Evolutionary conservation across 2,888 invertebrate genomes (phyloP).

Genomic region (Physocephala rufipes): DNA sequence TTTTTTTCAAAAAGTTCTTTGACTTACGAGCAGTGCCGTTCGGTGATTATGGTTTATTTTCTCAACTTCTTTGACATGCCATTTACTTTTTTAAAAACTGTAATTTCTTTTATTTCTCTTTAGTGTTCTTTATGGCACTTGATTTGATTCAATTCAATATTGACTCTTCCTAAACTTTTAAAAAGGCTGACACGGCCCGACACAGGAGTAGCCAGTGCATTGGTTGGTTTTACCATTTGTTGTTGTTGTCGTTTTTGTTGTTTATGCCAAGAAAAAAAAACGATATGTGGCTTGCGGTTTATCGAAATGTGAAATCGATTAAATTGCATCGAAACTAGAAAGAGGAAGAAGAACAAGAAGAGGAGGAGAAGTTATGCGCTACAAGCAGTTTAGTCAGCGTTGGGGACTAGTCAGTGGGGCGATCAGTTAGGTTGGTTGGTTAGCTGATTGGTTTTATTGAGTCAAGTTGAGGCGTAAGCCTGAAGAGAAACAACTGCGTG

Average conservation of each 20-base stretch:
- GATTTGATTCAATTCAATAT: too few relatives aligned
- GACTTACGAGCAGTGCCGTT: slow-evolving; percentile 37
- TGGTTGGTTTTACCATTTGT: slow-evolving; percentile 13
- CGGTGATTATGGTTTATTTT: slow-evolving; percentile 19
- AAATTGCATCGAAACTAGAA: slow-evolving; percentile 42
- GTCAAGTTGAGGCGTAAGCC: not conserved
- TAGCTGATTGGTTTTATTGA: not conserved
- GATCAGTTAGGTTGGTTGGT: slow-evolving; percentile 16
- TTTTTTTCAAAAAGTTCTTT: slow-evolving; percentile 36
- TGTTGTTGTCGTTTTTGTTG: not conserved
- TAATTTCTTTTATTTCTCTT: not conserved
- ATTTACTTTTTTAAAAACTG: not conserved
- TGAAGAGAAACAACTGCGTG: not conserved
- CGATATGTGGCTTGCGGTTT: slow-evolving; percentile 41
- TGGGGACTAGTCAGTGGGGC: too few relatives aligned
- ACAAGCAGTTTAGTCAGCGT: too few relatives aligned
- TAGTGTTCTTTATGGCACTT: not conserved
- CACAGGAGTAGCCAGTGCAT: too few relatives aligned
- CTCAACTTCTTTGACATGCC: not conserved
- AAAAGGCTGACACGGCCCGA: slow-evolving; percentile 1
- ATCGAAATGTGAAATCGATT: slow-evolving; percentile 51
- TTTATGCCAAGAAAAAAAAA: slow-evolving; percentile 38
- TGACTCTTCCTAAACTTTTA: slow-evolving; percentile 13
- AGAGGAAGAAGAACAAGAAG: slow-evolving; percentile 11
- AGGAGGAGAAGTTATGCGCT: not conserved